Evolutionary conservation across 2,888 invertebrate genomes (phyloP).

Genomic region (Aporophyla nigra): DNA sequence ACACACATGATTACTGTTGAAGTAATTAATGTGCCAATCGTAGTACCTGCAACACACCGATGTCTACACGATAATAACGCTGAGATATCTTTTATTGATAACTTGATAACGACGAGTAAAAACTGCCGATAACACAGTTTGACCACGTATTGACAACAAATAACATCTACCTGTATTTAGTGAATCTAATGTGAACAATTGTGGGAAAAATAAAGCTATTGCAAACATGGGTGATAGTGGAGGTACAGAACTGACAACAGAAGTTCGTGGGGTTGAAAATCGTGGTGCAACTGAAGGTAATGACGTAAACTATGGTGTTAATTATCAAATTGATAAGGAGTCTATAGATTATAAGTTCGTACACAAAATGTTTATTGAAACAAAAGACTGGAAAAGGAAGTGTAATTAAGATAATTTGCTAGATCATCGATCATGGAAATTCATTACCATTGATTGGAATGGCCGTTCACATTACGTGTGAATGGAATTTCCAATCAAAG

Average conservation of each 20-base stretch:
- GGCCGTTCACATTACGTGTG: neutral
- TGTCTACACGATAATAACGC: constrained; percentile 70
- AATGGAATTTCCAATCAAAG: neutral
- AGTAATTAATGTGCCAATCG: constrained; percentile 61
- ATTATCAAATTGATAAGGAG: constrained; percentile 25
- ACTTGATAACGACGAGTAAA: constrained; percentile 74
- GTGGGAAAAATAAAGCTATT: neutral
- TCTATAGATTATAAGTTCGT: constrained; percentile 4
- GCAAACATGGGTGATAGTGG: constrained; percentile 64
- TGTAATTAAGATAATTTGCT: neutral
- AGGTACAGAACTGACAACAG: constrained; percentile 31
- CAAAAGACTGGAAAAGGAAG: constrained; percentile 8
- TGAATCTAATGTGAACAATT: constrained; percentile 35
- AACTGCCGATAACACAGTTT: constrained; percentile 77
- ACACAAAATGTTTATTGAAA: constrained; percentile 29
- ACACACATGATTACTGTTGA: constrained; percentile 27
- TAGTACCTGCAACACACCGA: constrained; percentile 63
- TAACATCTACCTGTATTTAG: constrained; percentile 68
- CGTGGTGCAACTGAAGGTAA: constrained; percentile 80
- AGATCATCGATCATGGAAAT: neutral
- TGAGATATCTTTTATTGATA: constrained; percentile 79
- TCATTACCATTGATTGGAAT: neutral
- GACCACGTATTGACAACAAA: constrained; percentile 77
- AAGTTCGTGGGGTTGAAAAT: constrained; percentile 77
- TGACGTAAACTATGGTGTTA: constrained; percentile 13